Evolutionary conservation across 2,113 vertebrate genomes (phyloP).

Genomic region (Octodon degus): DNA sequence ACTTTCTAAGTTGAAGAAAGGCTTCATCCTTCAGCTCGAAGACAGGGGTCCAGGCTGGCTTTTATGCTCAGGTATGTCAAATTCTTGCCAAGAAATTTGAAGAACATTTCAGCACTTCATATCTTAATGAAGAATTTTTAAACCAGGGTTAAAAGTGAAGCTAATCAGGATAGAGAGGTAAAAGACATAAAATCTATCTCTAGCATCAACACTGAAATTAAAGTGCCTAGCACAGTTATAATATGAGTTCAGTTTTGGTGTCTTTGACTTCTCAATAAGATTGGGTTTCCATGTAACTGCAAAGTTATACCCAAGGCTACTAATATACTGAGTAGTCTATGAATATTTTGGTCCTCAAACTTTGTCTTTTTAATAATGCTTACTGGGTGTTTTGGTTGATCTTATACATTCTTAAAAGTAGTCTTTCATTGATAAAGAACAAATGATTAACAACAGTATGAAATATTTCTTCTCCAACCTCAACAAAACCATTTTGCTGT

Average conservation of each 20-base stretch:
- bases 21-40: conserved; percentile 57
- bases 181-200: conserved; percentile 25
- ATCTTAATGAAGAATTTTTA: conserved; percentile 42
- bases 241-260: background rate
- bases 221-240: background rate
- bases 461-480: background rate
- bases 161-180: conserved; percentile 39
- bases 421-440: background rate
- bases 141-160: conserved; percentile 14
- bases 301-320: background rate
- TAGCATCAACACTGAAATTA: background rate
- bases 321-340: background rate
- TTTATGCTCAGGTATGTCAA: conserved; percentile 47
- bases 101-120: conserved; percentile 44
- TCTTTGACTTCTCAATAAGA: conserved; percentile 4
- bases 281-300: background rate
- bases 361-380: background rate
- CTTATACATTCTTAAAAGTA: background rate
- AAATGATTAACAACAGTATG: background rate
- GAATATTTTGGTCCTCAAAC: background rate
- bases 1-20: conserved; percentile 53
- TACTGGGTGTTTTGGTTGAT: background rate
- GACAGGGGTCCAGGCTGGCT: background rate
- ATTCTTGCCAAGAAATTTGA: conserved; percentile 56
- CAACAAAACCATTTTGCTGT: background rate